phyloP scores from a whole-genome alignment of 2,797 vertebrate genomes.

The Lithobates sylvaticus region DNA sequence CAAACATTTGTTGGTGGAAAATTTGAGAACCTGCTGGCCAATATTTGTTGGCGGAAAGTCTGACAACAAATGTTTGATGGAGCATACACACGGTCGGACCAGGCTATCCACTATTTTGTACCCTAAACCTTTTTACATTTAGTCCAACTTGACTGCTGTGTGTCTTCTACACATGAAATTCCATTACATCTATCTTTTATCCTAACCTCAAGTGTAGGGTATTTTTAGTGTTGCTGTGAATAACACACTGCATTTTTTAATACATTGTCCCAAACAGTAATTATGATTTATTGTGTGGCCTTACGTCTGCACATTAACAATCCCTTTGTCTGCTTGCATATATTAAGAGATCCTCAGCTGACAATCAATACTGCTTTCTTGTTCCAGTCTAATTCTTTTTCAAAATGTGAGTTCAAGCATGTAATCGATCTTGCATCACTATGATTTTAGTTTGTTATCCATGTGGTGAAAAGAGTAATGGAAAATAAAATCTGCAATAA shows the following conservation, averaged over 20 bases:
- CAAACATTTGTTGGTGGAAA: too few species aligned
- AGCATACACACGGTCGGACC: too few species aligned
- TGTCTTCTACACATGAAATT: too few species aligned
- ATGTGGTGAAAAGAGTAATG: not conserved
- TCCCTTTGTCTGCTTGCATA: conserved; percentile 34
- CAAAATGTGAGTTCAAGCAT: conserved; percentile 2
- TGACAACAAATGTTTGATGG: too few species aligned
- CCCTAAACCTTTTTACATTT: too few species aligned
- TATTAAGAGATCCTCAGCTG: conserved; percentile 1
- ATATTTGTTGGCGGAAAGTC: too few species aligned
- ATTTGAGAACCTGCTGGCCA: too few species aligned
- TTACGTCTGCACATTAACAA: conserved; percentile 10
- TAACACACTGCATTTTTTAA: not conserved
- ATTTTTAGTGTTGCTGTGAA: not conserved
- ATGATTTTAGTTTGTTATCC: not conserved
- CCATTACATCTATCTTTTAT: not conserved
- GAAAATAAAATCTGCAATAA: conserved; percentile 7
- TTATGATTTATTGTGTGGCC: conserved; percentile 22
- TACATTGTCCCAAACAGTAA: conserved; percentile 23
- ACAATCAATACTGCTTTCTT: conserved; percentile 25
- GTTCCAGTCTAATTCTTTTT: conserved; percentile 32
- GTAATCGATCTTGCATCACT: conserved; percentile 25
- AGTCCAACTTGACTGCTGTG: too few species aligned
- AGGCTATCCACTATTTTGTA: too few species aligned
- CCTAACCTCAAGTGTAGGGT: not conserved